Evolutionary conservation across 1,140 invertebrate species (phyloP).

Genomic region (Liolophura sinensis): DNA sequence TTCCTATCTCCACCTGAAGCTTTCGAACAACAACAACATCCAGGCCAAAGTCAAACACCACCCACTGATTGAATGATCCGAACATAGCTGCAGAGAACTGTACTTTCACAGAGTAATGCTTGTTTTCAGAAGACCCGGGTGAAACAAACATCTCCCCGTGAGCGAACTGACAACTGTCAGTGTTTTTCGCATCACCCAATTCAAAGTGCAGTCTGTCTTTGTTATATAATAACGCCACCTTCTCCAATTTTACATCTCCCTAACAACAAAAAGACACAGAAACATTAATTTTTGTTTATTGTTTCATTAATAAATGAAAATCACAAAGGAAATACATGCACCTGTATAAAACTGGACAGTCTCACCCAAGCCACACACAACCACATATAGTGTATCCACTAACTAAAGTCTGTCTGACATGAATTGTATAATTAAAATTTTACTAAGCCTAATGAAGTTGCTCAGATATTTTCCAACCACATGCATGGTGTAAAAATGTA

Average conservation of each 20-base stretch:
- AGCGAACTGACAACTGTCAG: constrained; percentile 33
- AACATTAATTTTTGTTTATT: not conserved
- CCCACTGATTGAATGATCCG: constrained; percentile 52
- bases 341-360: too few relatives aligned
- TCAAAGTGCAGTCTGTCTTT: constrained; percentile 49
- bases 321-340: too few relatives aligned
- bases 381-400: too few relatives aligned
- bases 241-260: constrained; percentile 22
- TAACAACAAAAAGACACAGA: not conserved
- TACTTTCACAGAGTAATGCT: constrained; percentile 35
- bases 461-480: too few relatives aligned
- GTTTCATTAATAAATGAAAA: too few relatives aligned
- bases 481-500: too few relatives aligned
- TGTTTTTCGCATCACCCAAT: constrained; percentile 17
- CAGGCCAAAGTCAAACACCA: constrained; percentile 48
- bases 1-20: constrained; percentile 44
- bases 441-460: too few relatives aligned
- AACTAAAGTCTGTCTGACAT: too few relatives aligned
- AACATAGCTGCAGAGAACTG: constrained; percentile 47
- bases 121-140: constrained; percentile 22
- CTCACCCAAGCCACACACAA: too few relatives aligned
- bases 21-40: constrained; percentile 41
- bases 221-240: constrained; percentile 45
- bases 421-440: too few relatives aligned
- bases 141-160: constrained; percentile 37